Conservation (phyloP, 2,797 vertebrate genomes). For the Furcifer pardalis region DNA sequence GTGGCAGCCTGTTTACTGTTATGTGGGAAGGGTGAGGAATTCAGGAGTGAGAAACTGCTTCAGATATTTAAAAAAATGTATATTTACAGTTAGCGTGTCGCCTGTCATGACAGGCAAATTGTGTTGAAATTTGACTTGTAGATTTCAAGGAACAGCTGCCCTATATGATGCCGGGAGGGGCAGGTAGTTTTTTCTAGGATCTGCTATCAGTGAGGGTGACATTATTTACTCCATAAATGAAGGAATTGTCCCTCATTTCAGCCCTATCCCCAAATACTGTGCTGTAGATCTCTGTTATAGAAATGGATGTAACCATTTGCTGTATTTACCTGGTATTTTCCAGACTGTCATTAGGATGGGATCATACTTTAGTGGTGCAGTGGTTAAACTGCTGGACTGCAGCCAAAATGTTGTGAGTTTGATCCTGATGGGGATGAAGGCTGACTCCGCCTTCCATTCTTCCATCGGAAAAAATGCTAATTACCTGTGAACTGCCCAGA, state of each 20-base stretch:
- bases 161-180: no score
- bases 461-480: no score
- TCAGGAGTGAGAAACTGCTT: constrained; percentile 12
- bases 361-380: background rate
- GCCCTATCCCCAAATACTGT: background rate
- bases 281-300: background rate
- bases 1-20: constrained; percentile 18
- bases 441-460: no score
- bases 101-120: background rate
- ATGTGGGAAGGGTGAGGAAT: constrained; percentile 17
- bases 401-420: no score
- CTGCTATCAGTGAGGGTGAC: background rate
- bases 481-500: no score
- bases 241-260: background rate
- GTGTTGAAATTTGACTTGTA: background rate
- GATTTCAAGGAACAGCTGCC: background rate
- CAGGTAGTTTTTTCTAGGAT: background rate
- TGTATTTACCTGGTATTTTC: no score
- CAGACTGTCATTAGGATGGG: background rate
- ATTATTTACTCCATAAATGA: background rate
- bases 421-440: no score
- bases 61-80: background rate
- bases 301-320: background rate
- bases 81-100: background rate
- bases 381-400: no score